Percentiles rank a stretch among this genome's conserved stretches.
Conservation (phyloP, 2,113 vertebrate species). For the Sarotherodon lohbergeri region DNA sequence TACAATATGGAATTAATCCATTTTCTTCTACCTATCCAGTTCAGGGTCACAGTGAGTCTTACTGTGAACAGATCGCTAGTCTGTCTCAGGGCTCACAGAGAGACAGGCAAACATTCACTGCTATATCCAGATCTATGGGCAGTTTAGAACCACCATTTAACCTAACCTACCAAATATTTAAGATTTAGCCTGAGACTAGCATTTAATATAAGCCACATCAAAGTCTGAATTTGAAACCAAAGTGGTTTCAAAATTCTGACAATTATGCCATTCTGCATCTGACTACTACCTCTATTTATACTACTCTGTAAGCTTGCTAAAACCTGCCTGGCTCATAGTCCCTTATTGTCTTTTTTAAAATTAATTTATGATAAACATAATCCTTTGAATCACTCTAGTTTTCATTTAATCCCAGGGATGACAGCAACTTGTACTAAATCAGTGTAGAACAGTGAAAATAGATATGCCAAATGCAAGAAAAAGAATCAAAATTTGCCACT, state of each 20-base stretch:
- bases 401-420: not conserved
- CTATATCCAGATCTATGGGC: not conserved
- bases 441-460: not conserved
- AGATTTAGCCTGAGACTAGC: not conserved
- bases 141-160: not conserved
- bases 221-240: constrained; percentile 4
- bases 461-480: not conserved
- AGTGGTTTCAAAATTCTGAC: not conserved
- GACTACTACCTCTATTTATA: constrained; percentile 13
- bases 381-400: constrained; percentile 27
- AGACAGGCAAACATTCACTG: not conserved
- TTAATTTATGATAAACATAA: constrained; percentile 6
- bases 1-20: not conserved
- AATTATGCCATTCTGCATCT: not conserved
- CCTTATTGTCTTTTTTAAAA: constrained; percentile 1
- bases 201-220: not conserved
- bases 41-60: not conserved
- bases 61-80: not conserved
- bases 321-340: constrained; percentile 18
- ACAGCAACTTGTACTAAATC: not conserved
- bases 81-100: not conserved
- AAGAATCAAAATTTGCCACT: not conserved
- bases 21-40: not conserved
- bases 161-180: not conserved
- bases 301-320: not conserved